Evolutionary conservation across 53 echinoderm and acorn worm genomes (phyloP).

Genomic region (Holothuria leucospilota): DNA sequence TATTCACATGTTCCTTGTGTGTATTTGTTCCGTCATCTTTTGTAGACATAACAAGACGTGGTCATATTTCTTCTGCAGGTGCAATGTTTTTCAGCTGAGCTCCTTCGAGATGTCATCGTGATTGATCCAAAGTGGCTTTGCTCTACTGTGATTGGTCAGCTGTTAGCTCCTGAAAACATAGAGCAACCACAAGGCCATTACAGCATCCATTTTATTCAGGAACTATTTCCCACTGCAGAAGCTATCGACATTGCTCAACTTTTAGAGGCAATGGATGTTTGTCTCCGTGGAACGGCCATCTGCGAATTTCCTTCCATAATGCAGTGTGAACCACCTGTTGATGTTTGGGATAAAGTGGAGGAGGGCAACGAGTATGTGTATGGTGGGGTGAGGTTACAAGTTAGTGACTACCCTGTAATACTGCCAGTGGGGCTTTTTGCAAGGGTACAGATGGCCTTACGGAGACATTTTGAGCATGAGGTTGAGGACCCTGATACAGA

Average conservation of each 20-base stretch:
- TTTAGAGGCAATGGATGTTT: constrained; percentile 93
- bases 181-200: constrained; percentile 94
- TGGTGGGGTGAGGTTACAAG: constrained; percentile 86
- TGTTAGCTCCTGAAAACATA: constrained; percentile 75
- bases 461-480: constrained; percentile 92
- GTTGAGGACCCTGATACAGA: constrained; percentile 92
- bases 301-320: constrained; percentile 95
- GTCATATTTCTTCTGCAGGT: constrained; percentile 61
- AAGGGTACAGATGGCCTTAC: constrained; percentile 84
- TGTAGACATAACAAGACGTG: too few relatives aligned
- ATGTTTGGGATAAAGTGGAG: constrained; percentile 88
- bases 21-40: too few relatives aligned
- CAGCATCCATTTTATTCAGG: constrained; percentile 95
- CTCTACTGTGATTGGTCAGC: constrained; percentile 76
- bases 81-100: constrained; percentile 93
- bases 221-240: constrained; percentile 84
- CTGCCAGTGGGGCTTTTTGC: constrained; percentile 86
- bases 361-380: constrained; percentile 85
- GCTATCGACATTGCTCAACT: constrained; percentile 85
- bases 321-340: constrained; percentile 68
- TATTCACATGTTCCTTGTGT: too few relatives aligned
- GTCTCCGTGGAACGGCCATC: constrained; percentile 79
- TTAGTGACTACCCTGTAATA: constrained; percentile 72
- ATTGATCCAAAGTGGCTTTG: constrained; percentile 94
- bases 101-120: constrained; percentile 90